phyloP scores from a whole-genome alignment of 2,888 invertebrate species.

The Sericinus montela region DNA sequence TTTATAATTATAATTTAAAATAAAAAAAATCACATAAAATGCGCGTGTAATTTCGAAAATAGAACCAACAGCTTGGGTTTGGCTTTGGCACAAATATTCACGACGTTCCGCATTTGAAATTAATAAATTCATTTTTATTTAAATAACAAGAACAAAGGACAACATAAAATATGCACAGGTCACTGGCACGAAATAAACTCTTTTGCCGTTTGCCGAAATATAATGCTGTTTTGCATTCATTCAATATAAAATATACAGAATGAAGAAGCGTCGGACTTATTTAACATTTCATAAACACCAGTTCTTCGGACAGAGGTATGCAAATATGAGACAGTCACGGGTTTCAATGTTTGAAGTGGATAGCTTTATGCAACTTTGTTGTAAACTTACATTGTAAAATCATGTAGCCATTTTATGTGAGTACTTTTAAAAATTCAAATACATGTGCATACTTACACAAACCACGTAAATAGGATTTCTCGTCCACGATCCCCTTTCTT shows the following conservation, averaged over 20 bases:
- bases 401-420: neutral
- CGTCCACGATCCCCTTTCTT: too few relatives aligned
- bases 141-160: neutral
- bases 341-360: neutral
- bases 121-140: neutral
- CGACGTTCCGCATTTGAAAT: neutral
- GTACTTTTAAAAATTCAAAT: neutral
- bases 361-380: neutral
- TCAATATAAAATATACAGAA: conserved; percentile 2
- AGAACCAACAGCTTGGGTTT: neutral
- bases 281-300: conserved; percentile 6
- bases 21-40: neutral
- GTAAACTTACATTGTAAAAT: neutral
- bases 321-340: conserved; percentile 1
- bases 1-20: neutral
- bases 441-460: neutral
- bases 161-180: neutral
- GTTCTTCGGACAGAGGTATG: conserved; percentile 7
- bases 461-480: neutral
- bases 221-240: conserved; percentile 6
- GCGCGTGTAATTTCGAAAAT: neutral
- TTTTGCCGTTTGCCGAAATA: too few relatives aligned
- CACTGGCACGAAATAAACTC: neutral
- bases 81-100: neutral
- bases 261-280: neutral